Evolutionary conservation across 2,113 vertebrate genomes (phyloP).

Genomic region (Mola mola): DNA sequence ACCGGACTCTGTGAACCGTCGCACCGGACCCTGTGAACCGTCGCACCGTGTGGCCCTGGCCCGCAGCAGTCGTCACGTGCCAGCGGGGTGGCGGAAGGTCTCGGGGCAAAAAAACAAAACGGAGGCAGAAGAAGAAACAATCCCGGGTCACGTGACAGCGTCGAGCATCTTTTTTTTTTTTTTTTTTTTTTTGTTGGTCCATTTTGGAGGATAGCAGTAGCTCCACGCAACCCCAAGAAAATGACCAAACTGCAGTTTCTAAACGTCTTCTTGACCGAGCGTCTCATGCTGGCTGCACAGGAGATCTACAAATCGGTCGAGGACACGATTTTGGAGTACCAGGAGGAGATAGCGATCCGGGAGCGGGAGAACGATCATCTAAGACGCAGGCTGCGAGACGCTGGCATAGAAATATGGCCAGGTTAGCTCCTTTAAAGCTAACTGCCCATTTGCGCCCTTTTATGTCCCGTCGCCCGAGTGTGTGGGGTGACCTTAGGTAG

Average conservation of each 20-base stretch:
- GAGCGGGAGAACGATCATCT: slow-evolving; percentile 82
- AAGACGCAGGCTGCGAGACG: slow-evolving; percentile 78
- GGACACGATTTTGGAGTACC: slow-evolving; percentile 80
- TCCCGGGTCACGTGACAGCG: slow-evolving; percentile 70
- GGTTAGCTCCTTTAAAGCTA: slow-evolving; percentile 71
- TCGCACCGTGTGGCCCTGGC: too few species aligned
- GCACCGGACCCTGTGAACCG: too few species aligned
- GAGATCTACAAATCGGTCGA: slow-evolving; percentile 83
- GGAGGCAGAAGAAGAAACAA: slow-evolving; percentile 34
- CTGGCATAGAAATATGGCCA: slow-evolving; percentile 80
- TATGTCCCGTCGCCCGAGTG: background rate
- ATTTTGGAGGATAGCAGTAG: slow-evolving; percentile 59
- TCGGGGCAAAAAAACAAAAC: background rate
- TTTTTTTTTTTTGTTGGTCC: slow-evolving; percentile 72
- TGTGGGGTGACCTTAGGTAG: background rate
- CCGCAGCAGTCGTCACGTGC: too few species aligned
- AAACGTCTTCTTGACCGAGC: slow-evolving; percentile 80
- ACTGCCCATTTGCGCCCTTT: background rate
- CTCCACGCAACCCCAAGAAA: slow-evolving; percentile 43
- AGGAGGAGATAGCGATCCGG: slow-evolving; percentile 80
- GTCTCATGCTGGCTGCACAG: slow-evolving; percentile 81
- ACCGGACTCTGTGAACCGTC: too few species aligned
- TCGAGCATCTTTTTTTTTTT: slow-evolving; percentile 65
- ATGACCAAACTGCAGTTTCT: slow-evolving; percentile 82
- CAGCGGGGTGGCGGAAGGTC: background rate